Conservation (phyloP, 2,888 invertebrate species). For the Odontocolon sp. region DNA sequence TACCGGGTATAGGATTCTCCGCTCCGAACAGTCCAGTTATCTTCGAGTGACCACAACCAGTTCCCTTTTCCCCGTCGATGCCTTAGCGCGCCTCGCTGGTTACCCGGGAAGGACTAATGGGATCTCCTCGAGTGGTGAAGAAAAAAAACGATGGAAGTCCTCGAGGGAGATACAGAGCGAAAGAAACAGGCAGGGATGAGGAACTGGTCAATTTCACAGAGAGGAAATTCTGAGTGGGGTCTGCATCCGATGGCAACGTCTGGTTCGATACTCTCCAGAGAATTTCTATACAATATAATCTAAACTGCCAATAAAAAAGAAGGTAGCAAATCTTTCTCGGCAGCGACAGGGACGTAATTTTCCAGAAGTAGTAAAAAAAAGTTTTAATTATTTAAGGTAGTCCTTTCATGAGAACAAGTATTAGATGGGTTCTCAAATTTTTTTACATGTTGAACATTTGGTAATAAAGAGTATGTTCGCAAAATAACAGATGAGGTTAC, state of each 20-base stretch:
- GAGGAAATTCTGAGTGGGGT: conserved; percentile 39
- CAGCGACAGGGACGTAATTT: too few species aligned
- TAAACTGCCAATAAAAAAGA: background rate
- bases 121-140: conserved; percentile 54
- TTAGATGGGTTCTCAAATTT: too few species aligned
- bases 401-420: too few species aligned
- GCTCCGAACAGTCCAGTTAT: conserved; percentile 53
- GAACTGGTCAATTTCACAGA: conserved; percentile 33
- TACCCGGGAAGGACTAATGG: conserved; percentile 57
- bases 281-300: background rate
- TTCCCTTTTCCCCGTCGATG: conserved; percentile 37
- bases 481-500: too few species aligned
- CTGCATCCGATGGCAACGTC: conserved; percentile 39
- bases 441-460: too few species aligned
- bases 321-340: background rate
- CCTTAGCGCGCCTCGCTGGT: conserved; percentile 45
- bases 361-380: too few species aligned
- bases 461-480: too few species aligned
- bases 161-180: conserved; percentile 49
- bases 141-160: conserved; percentile 18
- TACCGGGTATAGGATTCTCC: background rate
- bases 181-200: conserved; percentile 21
- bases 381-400: too few species aligned
- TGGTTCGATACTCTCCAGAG: background rate
- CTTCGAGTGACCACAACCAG: conserved; percentile 59